Percentiles rank a stretch among this genome's conserved stretches.
Conservation (phyloP, 2,888 invertebrate genomes). For the Ecliptopera silaceata region DNA sequence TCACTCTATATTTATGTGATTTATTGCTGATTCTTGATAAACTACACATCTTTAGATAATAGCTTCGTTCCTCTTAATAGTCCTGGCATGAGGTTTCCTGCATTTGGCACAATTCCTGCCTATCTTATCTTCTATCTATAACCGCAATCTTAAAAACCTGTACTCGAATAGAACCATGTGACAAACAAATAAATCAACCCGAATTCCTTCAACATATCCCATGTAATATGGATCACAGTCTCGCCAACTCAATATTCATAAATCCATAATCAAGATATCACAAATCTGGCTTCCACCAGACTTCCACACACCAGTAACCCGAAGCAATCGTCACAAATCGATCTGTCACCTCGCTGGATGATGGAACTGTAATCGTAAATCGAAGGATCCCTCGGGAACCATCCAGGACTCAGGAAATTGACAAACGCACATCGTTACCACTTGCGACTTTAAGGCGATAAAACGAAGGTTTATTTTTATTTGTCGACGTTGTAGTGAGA, state of each 20-base stretch:
- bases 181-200: constrained; percentile 1
- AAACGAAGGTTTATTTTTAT: constrained; percentile 15
- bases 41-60: too few relatives aligned
- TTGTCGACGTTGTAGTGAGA: constrained; percentile 9
- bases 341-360: constrained; percentile 33
- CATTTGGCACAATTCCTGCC: neutral
- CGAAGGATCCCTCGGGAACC: constrained; percentile 20
- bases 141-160: neutral
- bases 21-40: too few relatives aligned
- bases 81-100: too few relatives aligned
- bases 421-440: constrained; percentile 35
- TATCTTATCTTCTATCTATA: neutral
- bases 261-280: constrained; percentile 19
- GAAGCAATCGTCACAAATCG: constrained; percentile 33
- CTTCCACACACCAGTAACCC: constrained; percentile 14
- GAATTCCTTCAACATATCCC: neutral
- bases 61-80: too few relatives aligned
- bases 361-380: constrained; percentile 33
- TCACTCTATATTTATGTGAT: too few relatives aligned
- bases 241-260: constrained; percentile 20
- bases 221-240: constrained; percentile 11
- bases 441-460: constrained; percentile 24
- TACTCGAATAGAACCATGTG: neutral
- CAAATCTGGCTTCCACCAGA: constrained; percentile 20
- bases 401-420: constrained; percentile 32